phyloP scores from a whole-genome alignment of 64 coral and sea anemone species.

The Astreopora myriophthalma region DNA sequence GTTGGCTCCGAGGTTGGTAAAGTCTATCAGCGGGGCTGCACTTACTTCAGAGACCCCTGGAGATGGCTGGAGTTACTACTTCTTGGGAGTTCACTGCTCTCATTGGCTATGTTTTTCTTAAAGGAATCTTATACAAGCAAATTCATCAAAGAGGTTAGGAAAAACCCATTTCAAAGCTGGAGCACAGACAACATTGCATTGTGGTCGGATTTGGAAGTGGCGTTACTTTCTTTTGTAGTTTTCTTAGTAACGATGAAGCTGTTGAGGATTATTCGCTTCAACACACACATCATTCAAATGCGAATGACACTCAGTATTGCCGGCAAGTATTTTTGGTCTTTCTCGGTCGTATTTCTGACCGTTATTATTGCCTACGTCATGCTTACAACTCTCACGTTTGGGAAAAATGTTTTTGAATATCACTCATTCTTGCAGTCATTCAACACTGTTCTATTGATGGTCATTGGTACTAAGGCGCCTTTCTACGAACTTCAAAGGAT shows the following conservation, averaged over 20 bases:
- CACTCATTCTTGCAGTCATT: slow-evolving; percentile 59
- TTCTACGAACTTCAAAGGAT: slow-evolving; percentile 39
- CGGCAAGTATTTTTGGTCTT: slow-evolving; percentile 48
- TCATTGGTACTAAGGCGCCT: slow-evolving; percentile 46
- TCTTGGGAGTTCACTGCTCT: slow-evolving; percentile 43
- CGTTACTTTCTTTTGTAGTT: slow-evolving; percentile 65
- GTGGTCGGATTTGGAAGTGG: slow-evolving; percentile 69
- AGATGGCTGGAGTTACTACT: slow-evolving; percentile 76
- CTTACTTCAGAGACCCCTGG: slow-evolving; percentile 61
- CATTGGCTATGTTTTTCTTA: slow-evolving; percentile 62
- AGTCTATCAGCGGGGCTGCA: slow-evolving; percentile 22
- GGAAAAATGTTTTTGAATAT: slow-evolving; percentile 54
- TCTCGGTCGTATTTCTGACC: slow-evolving; percentile 42
- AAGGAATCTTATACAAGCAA: slow-evolving; percentile 75
- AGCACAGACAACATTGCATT: slow-evolving; percentile 66
- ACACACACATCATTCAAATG: slow-evolving; percentile 63
- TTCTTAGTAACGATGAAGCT: slow-evolving; percentile 83
- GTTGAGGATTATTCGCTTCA: slow-evolving; percentile 73
- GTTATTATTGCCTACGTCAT: slow-evolving; percentile 61
- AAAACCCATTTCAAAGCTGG: slow-evolving; percentile 78
- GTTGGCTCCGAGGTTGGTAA: slow-evolving; percentile 52
- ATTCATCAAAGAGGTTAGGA: slow-evolving; percentile 52
- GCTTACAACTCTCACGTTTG: slow-evolving; percentile 64
- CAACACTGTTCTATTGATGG: slow-evolving; percentile 42
- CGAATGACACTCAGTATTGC: slow-evolving; percentile 63